Conservation (phyloP, 2,888 invertebrate species). For the Timema cristinae region DNA sequence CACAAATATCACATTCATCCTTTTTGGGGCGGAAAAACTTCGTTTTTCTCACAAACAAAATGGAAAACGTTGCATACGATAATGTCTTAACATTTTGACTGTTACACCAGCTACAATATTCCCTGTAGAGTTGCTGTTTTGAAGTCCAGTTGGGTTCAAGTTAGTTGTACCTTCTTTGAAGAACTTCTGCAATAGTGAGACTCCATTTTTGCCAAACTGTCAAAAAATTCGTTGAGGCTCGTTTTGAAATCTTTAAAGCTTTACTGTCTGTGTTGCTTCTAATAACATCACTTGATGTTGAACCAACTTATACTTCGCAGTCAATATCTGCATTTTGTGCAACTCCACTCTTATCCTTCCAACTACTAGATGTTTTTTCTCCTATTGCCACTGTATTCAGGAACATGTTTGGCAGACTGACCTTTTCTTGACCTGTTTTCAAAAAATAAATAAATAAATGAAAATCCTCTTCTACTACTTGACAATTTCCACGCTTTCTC, state of each 20-base stretch:
- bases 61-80: too few species aligned
- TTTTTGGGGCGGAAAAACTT: too few species aligned
- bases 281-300: too few species aligned
- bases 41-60: too few species aligned
- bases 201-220: not conserved
- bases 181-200: slow-evolving; percentile 4
- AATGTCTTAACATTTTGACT: too few species aligned
- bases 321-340: too few species aligned
- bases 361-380: not conserved
- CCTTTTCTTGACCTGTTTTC: not conserved
- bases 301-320: too few species aligned
- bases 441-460: not conserved
- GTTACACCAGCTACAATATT: not conserved
- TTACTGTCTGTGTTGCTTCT: too few species aligned
- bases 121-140: not conserved
- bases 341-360: too few species aligned
- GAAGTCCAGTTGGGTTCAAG: not conserved
- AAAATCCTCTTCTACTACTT: not conserved
- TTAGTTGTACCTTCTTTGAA: not conserved
- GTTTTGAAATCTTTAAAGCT: too few species aligned
- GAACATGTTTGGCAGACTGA: slow-evolving; percentile 1
- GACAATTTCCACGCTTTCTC: not conserved
- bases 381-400: not conserved
- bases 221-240: not conserved
- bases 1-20: too few species aligned